Evolutionary conservation across 2,888 invertebrate species (phyloP), one percentile per base, ranked within the genome.

Genomic region (Camptogramma bilineatum): DNA sequence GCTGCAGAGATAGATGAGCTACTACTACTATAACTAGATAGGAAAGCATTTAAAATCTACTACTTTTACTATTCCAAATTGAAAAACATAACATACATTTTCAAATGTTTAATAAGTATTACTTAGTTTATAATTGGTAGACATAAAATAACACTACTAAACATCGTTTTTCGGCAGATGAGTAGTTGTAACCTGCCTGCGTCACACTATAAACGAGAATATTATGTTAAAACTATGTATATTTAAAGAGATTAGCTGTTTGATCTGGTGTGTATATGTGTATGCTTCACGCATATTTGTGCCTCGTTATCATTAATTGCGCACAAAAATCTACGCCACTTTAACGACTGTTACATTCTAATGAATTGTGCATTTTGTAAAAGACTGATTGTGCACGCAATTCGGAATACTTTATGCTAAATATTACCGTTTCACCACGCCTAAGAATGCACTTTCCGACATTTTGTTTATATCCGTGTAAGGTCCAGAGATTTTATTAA

Each of bases 221-320:
- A 44, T 61, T 31, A 51, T 51, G 54, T 19, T 47, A 55, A 56
- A 54, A 52, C 52, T 59, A 55, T 52, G 60, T 60, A 56, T 48
- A 53, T 44, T 52, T 52, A 44, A 47, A 53, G 4, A 51, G 61
- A 65, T 57, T 34, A 61, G 50, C 53, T 73, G 69, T 78, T 73
- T 73, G 72, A 64, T 72, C 68, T 63, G 61, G 63, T 63, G 56
- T 64, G 42, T 42, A 7, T 42, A n/a, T 44, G 17, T 56, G 62
- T 70, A 61, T 69, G 71, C 57, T 73, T 71, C 79, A 78, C 81
- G 80, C 81, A 79, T 81, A 73, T 75, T 73, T 77, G 71, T 66
- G 64, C 63, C 31, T 58, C 67, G 69, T 74, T 79, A 79, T 78
- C 78, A 71, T 68, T 69, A 64, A 73, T 71, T 74, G 75, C 75